phyloP scores from a whole-genome alignment of 37 sponge, comb jelly and placozoan genomes.

The Hormiphora californensis region DNA sequence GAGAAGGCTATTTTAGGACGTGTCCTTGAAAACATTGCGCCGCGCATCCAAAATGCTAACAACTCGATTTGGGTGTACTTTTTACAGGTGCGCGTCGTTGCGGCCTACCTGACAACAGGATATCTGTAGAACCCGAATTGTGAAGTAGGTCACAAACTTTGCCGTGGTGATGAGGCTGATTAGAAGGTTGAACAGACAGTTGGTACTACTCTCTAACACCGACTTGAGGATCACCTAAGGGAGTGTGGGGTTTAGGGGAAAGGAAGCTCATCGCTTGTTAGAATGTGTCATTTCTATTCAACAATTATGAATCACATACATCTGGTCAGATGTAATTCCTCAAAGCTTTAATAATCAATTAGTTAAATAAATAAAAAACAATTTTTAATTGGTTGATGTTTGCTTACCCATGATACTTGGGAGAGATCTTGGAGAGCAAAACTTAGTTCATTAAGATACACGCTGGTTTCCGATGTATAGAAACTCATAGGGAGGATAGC shows the following conservation, averaged over 20 bases:
- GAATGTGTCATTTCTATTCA: no score
- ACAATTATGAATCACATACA: no score
- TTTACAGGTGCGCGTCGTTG: no score
- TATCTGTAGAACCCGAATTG: constrained; percentile 33
- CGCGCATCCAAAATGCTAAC: no score
- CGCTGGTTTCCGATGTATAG: not conserved
- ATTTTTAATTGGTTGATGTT: no score
- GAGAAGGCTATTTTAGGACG: no score
- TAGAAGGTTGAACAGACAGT: constrained; percentile 31
- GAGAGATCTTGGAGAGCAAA: constrained; percentile 22
- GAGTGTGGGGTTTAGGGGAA: not conserved
- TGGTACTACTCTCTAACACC: constrained; percentile 10
- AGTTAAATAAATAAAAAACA: no score
- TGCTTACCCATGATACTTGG: constrained; percentile 18
- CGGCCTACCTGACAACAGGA: constrained; percentile 36
- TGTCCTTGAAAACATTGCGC: no score
- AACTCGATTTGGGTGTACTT: no score
- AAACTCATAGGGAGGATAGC: not conserved
- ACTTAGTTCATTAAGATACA: not conserved
- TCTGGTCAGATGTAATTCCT: no score
- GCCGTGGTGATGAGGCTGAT: constrained; percentile 34
- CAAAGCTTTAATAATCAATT: no score
- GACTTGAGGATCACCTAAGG: constrained; percentile 22
- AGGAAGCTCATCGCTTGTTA: no score
- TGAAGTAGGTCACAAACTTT: constrained; percentile 39